A percentile compares a stretch with the other conserved stretches of the same genome.
Evolutionary conservation across 2,888 invertebrate species (phyloP).

Genomic region (Pseudanteris insignis): DNA sequence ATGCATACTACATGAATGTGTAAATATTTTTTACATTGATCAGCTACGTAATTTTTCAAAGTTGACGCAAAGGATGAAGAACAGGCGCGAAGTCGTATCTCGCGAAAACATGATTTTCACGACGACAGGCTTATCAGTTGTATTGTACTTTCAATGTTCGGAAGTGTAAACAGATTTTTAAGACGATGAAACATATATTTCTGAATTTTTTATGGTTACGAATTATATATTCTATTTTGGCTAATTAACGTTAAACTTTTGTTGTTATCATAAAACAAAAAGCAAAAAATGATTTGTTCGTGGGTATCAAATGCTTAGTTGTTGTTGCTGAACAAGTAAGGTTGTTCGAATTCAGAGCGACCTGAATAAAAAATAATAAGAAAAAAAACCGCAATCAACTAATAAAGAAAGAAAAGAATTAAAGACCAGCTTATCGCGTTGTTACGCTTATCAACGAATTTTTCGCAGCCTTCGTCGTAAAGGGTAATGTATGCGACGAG

Average conservation of each 20-base stretch:
- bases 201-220: conserved; percentile 18
- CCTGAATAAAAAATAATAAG: too few relatives aligned
- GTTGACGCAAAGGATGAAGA: conserved; percentile 1
- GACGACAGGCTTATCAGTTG: conserved; percentile 16
- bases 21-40: too few relatives aligned
- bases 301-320: not conserved
- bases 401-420: too few relatives aligned
- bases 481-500: conserved; percentile 15
- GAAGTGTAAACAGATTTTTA: too few relatives aligned
- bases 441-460: conserved; percentile 54
- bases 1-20: too few relatives aligned
- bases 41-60: too few relatives aligned
- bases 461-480: conserved; percentile 51
- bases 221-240: conserved; percentile 36
- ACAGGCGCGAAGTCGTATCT: too few relatives aligned
- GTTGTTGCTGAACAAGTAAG: conserved; percentile 11
- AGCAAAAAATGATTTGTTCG: too few relatives aligned
- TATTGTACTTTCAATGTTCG: too few relatives aligned
- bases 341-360: conserved; percentile 30
- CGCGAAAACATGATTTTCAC: too few relatives aligned
- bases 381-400: too few relatives aligned
- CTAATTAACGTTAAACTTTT: conserved; percentile 25
- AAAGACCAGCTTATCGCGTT: conserved; percentile 25
- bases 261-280: conserved; percentile 9
- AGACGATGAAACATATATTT: conserved; percentile 14